These are phyloP conservation scores for Dasypus novemcinctus DNA, from an alignment of 2,113 vertebrate species.

Conservation along the genomic window DNA sequence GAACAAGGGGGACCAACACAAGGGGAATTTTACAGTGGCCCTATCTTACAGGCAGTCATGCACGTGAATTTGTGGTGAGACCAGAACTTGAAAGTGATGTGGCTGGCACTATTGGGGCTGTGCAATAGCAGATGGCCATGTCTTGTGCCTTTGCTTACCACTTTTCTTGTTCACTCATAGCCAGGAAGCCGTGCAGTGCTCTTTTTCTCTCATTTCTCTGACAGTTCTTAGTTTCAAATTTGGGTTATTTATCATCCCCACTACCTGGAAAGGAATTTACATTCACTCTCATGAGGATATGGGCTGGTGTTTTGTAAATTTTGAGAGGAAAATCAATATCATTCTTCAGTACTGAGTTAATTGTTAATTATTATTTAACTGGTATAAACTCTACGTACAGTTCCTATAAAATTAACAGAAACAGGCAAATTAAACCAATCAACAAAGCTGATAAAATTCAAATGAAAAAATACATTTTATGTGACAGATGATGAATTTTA, in stretches of 20 bases:
- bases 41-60: not conserved
- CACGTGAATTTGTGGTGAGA: accelerated
- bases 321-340: not conserved
- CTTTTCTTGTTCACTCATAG: accelerated
- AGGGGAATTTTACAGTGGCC: accelerated
- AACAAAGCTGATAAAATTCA: not conserved
- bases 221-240: no score
- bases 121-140: accelerated
- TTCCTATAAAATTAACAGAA: not conserved
- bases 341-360: no score
- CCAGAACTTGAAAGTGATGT: no score
- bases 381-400: not conserved
- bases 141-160: accelerated
- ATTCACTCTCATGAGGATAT: no score
- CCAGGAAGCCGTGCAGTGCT: accelerated
- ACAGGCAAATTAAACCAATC: not conserved
- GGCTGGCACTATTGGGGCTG: accelerated
- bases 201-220: no score
- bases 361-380: not conserved
- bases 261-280: not conserved
- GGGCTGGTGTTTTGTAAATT: not conserved
- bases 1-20: no score
- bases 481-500: not conserved
- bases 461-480: not conserved
- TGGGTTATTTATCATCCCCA: not conserved